Evolutionary conservation across 2,113 vertebrate species (phyloP).

Genomic region (Nothoprocta pentlandii): DNA sequence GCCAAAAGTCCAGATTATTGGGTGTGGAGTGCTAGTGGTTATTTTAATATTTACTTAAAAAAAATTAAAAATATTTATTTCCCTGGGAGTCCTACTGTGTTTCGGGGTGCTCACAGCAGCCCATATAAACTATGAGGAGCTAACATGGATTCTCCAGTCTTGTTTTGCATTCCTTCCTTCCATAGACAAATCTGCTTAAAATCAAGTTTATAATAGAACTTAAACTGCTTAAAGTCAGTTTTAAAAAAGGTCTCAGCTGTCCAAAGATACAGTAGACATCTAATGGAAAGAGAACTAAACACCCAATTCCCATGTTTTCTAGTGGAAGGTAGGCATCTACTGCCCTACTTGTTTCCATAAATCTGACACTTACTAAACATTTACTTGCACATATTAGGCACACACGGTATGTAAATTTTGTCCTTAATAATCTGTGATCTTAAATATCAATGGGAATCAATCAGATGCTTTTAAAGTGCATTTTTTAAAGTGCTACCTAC

Average conservation of each 20-base stretch:
- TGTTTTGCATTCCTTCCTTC: not conserved
- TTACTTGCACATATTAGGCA: not conserved
- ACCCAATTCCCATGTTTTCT: not conserved
- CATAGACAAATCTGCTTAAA: not conserved
- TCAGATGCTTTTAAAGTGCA: not conserved
- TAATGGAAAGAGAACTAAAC: not conserved
- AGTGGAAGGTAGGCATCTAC: not conserved
- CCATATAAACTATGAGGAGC: fast-evolving
- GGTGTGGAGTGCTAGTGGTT: not conserved
- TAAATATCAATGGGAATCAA: not conserved
- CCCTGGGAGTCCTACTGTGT: not conserved
- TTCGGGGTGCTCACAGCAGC: not conserved
- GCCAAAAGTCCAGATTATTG: fast-evolving
- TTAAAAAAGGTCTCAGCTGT: not conserved
- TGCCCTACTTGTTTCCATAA: not conserved
- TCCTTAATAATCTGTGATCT: not conserved
- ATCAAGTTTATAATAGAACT: too few species aligned
- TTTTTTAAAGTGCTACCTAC: not conserved
- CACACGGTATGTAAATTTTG: not conserved
- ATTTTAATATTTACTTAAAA: not conserved
- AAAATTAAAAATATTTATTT: not conserved
- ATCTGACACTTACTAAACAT: not conserved
- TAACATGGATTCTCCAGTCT: not conserved
- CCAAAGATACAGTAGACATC: not conserved
- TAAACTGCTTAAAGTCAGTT: not conserved